Conservation (phyloP, 2,113 vertebrate genomes). For the Odobenus rosmarus region DNA sequence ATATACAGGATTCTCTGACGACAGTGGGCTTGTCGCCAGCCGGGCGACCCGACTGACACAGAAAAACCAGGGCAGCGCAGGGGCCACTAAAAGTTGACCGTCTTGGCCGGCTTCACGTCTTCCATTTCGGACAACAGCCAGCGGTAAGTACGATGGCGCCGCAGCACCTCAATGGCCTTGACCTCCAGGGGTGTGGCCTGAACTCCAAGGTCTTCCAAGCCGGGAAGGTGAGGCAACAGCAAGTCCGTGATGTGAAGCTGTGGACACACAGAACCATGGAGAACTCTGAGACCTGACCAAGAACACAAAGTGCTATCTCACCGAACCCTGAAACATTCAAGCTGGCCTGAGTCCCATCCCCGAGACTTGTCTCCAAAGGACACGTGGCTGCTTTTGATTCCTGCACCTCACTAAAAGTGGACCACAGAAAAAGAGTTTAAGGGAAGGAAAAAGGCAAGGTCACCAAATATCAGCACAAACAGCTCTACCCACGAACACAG, state of each 20-base stretch:
- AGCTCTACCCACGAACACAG: background rate
- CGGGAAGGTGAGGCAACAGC: conserved; percentile 92
- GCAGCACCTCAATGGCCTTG: conserved; percentile 94
- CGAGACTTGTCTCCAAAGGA: background rate
- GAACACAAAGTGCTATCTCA: background rate
- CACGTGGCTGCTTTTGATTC: background rate
- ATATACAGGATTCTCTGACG: conserved; percentile 69
- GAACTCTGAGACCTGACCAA: background rate
- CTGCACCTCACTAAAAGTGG: background rate
- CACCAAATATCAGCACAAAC: background rate
- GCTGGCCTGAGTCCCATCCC: background rate
- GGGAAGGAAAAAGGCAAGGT: background rate
- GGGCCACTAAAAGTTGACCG: conserved; percentile 85
- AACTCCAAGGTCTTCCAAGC: conserved; percentile 94
- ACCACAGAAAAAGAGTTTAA: background rate
- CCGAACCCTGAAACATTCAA: background rate
- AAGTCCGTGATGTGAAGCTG: conserved; percentile 94
- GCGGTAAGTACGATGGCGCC: conserved; percentile 93
- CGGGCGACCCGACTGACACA: background rate
- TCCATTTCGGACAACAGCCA: conserved; percentile 91
- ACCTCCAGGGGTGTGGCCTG: conserved; percentile 89
- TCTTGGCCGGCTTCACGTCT: conserved; percentile 91
- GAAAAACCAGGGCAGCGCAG: background rate
- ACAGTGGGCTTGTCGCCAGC: background rate
- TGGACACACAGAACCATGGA: background rate